Evolutionary conservation across 2,797 vertebrate species (phyloP).

Genomic region (Cichlasoma orientale): DNA sequence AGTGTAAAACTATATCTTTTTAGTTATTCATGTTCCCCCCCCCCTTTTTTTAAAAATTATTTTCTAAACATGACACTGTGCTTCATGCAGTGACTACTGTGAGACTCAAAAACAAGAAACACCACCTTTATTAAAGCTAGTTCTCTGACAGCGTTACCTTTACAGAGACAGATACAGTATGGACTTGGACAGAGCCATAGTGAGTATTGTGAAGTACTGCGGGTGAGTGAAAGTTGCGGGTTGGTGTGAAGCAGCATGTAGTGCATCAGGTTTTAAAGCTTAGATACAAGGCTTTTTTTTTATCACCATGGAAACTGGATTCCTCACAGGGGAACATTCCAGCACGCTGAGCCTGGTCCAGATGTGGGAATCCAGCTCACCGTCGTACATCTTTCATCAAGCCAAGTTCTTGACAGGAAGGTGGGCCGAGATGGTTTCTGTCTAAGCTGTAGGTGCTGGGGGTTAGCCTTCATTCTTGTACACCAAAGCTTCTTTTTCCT

Average conservation of each 20-base stretch:
- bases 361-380: slow-evolving; percentile 56
- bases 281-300: slow-evolving; percentile 43
- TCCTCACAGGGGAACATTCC: slow-evolving; percentile 44
- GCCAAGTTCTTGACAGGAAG: slow-evolving; percentile 13
- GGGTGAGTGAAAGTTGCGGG: slow-evolving; percentile 34
- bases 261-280: slow-evolving; percentile 50
- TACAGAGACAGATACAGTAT: slow-evolving; percentile 16
- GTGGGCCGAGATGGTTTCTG: slow-evolving; percentile 10
- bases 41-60: not conserved
- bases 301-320: slow-evolving; percentile 77
- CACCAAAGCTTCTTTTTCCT: not conserved
- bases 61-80: not conserved
- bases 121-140: slow-evolving; percentile 49
- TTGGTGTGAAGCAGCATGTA: slow-evolving; percentile 27
- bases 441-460: not conserved
- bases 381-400: slow-evolving; percentile 43
- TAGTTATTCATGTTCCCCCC: rapidly evolving
- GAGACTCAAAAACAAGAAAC: slow-evolving; percentile 21
- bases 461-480: slow-evolving; percentile 1
- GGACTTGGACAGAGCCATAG: not conserved
- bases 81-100: slow-evolving; percentile 5
- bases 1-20: not conserved
- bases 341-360: slow-evolving; percentile 37
- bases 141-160: slow-evolving; percentile 9
- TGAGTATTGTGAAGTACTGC: not conserved